These are phyloP conservation scores for Phylloscopus whistleri DNA, from an alignment of 2,113 vertebrate genomes.

Conservation along the genomic window DNA sequence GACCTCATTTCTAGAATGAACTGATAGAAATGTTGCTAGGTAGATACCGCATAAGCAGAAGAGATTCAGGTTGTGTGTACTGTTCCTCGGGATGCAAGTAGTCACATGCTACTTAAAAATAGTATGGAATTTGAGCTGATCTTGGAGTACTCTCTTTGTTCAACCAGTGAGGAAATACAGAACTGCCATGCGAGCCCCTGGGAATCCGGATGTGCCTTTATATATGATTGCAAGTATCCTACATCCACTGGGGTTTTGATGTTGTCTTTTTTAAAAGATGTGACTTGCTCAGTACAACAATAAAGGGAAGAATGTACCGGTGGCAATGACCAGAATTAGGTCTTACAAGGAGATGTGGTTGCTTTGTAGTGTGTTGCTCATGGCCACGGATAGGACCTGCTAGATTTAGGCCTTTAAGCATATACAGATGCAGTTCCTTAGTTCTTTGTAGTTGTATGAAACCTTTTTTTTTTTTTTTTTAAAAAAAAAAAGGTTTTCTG, in stretches of 20 bases:
- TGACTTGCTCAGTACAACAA: neutral
- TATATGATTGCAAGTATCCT: too few species aligned
- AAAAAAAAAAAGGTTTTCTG: neutral
- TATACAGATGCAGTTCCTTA: neutral
- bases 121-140: neutral
- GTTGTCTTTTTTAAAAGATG: neutral
- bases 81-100: neutral
- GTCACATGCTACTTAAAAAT: neutral
- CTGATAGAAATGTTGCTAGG: neutral
- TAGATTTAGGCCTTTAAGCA: neutral
- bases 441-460: neutral
- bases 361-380: neutral
- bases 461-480: neutral
- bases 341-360: neutral
- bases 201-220: neutral
- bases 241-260: neutral
- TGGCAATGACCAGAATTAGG: neutral
- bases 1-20: neutral
- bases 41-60: neutral
- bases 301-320: accelerated
- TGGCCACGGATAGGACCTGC: accelerated
- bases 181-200: neutral
- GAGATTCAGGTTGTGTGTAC: neutral
- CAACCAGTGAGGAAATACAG: neutral
- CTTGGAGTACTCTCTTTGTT: neutral